These are phyloP conservation scores for Deroptyus accipitrinus DNA, from an alignment of 2,113 vertebrate genomes.

Conservation along the genomic window DNA sequence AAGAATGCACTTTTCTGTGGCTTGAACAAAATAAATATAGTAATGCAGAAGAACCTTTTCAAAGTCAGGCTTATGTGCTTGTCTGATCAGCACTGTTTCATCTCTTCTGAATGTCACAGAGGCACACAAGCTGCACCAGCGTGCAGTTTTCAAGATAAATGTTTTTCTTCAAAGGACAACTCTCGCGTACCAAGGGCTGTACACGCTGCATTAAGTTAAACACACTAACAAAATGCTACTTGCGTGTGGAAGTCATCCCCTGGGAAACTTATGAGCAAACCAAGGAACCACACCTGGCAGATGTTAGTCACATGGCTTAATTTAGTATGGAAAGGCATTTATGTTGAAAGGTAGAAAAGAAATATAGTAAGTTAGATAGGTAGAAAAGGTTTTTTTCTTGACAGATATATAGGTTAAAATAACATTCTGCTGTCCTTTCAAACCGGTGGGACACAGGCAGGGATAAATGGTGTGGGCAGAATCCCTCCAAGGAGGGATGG, in stretches of 20 bases:
- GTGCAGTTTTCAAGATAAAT: background rate
- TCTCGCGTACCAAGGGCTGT: background rate
- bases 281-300: background rate
- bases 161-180: background rate
- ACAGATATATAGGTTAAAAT: background rate
- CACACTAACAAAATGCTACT: background rate
- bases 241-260: background rate
- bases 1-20: slow-evolving; percentile 7
- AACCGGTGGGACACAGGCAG: background rate
- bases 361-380: background rate
- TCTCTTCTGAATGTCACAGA: slow-evolving; percentile 40
- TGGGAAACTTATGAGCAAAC: background rate
- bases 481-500: background rate
- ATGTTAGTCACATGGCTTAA: background rate
- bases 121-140: background rate
- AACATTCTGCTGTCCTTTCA: background rate
- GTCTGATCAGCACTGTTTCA: slow-evolving; percentile 6
- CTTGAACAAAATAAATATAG: slow-evolving; percentile 45
- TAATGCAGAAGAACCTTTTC: slow-evolving; percentile 24
- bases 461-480: background rate
- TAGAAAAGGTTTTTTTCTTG: background rate
- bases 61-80: slow-evolving; percentile 43
- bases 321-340: background rate
- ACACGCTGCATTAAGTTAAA: background rate
- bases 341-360: background rate